A percentile compares a stretch with the other conserved stretches of the same genome.
Evolutionary conservation across 2,113 vertebrate species (phyloP).

Genomic region (Eolophus roseicapilla): DNA sequence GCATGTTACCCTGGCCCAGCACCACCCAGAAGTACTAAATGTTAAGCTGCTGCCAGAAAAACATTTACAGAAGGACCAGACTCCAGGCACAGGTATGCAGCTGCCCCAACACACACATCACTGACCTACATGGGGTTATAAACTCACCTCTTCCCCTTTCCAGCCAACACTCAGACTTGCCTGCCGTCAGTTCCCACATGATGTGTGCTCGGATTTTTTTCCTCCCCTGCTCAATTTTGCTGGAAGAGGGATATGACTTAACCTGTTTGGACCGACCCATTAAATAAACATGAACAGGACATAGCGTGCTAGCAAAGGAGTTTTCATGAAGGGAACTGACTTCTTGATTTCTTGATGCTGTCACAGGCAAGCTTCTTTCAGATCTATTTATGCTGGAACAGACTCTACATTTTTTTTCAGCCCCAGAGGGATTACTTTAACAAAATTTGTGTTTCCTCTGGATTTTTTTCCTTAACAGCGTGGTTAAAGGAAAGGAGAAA

Average conservation of each 20-base stretch:
- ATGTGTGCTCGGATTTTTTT: background rate
- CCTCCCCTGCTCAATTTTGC: background rate
- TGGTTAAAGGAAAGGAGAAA: slow-evolving; percentile 6
- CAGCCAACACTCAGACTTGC: background rate
- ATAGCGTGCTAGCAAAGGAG: background rate
- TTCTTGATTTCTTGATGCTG: background rate
- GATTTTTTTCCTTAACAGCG: background rate
- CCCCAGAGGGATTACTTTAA: background rate
- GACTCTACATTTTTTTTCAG: background rate
- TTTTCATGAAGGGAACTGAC: background rate
- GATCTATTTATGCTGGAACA: background rate
- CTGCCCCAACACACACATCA: background rate
- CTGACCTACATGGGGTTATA: background rate
- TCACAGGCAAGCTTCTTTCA: slow-evolving; percentile 10
- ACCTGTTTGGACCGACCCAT: background rate
- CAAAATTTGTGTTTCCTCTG: background rate
- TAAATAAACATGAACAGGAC: slow-evolving; percentile 9
- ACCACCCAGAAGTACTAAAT: background rate
- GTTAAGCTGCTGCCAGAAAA: background rate
- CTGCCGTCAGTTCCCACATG: background rate
- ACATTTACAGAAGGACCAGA: background rate
- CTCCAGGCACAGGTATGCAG: background rate
- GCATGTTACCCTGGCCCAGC: background rate
- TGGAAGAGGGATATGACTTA: background rate
- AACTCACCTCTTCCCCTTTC: background rate